Percentiles rank a stretch among this genome's conserved stretches.
Evolutionary conservation across 2,888 invertebrate species (phyloP).

Genomic region (Pristionchus entomophagus): DNA sequence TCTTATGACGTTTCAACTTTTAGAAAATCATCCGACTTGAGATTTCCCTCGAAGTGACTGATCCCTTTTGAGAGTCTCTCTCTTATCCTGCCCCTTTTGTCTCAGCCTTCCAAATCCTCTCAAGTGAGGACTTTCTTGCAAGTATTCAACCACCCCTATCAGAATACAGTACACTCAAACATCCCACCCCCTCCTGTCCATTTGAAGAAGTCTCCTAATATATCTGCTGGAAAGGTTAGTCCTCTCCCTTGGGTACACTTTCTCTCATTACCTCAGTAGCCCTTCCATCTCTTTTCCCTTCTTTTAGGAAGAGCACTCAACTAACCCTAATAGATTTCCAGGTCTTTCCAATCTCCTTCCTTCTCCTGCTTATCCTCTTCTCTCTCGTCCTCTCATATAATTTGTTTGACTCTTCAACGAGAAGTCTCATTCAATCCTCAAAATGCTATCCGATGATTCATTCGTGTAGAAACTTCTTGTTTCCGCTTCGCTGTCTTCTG

Average conservation of each 20-base stretch:
- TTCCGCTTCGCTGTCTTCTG: not conserved
- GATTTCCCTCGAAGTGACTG: not conserved
- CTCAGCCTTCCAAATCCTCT: not conserved
- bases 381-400: slow-evolving; percentile 10
- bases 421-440: not conserved
- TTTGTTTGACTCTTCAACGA: not conserved
- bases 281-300: not conserved
- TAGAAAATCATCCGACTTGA: no score
- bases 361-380: not conserved
- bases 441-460: not conserved
- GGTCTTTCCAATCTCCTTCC: slow-evolving; percentile 30
- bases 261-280: not conserved
- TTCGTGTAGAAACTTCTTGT: not conserved
- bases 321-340: slow-evolving; percentile 27
- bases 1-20: no score
- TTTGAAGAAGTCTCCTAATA: not conserved
- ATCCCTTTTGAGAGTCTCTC: not conserved
- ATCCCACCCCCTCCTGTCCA: not conserved
- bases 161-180: not conserved
- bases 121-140: not conserved
- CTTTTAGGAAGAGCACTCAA: not conserved
- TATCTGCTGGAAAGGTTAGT: not conserved
- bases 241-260: slow-evolving; percentile 22
- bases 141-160: not conserved
- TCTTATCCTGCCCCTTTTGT: slow-evolving; percentile 5